Percentiles rank a stretch among this genome's conserved stretches.
Evolutionary conservation across 1,140 invertebrate genomes (phyloP).

Genomic region (Dreissena rostriformis): DNA sequence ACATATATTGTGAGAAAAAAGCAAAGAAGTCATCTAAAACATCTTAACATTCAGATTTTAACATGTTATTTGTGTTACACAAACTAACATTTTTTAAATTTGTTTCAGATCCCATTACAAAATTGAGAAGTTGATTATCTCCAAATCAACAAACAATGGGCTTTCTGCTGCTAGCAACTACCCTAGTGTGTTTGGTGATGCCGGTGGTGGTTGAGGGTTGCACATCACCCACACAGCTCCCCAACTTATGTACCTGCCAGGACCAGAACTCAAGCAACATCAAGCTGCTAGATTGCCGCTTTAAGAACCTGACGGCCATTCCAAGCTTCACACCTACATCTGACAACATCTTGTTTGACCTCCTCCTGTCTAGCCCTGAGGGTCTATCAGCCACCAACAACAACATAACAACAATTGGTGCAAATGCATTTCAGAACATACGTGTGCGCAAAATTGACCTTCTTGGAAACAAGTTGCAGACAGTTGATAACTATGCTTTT

Average conservation of each 20-base stretch:
- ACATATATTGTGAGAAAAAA: too few relatives aligned
- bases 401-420: constrained; percentile 61
- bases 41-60: too few relatives aligned
- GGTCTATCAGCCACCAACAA: constrained; percentile 33
- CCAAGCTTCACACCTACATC: constrained; percentile 32
- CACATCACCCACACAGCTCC: background rate
- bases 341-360: background rate
- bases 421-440: constrained; percentile 68
- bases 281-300: constrained; percentile 31
- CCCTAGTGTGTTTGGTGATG: too few relatives aligned
- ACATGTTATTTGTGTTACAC: too few relatives aligned
- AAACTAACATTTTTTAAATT: too few relatives aligned
- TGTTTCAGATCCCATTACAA: too few relatives aligned
- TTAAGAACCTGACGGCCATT: constrained; percentile 28
- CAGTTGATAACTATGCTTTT: constrained; percentile 58
- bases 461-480: constrained; percentile 52
- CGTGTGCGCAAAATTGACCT: constrained; percentile 65
- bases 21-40: too few relatives aligned
- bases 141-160: too few relatives aligned
- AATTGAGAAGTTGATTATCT: too few relatives aligned
- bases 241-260: background rate
- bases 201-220: background rate
- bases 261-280: background rate
- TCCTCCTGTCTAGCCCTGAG: too few relatives aligned
- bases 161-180: too few relatives aligned